Evolutionary conservation across 2,888 invertebrate species (phyloP).

Genomic region (Synanthedon formicaeformis): DNA sequence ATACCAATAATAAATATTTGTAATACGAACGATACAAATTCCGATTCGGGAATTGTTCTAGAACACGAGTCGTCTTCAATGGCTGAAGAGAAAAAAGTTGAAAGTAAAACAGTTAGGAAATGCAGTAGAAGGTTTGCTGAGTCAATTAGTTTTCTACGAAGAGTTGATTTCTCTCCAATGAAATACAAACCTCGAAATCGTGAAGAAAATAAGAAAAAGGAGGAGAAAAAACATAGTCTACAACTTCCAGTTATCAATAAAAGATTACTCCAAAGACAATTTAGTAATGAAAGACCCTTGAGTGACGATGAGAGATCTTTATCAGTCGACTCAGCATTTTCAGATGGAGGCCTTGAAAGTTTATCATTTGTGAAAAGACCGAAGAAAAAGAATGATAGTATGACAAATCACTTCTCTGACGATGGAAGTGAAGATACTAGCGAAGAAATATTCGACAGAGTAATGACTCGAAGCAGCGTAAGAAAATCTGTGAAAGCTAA

Average conservation of each 20-base stretch:
- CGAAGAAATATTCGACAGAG: slow-evolving; percentile 61
- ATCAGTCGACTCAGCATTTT: slow-evolving; percentile 36
- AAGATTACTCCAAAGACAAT: slow-evolving; percentile 32
- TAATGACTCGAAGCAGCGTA: slow-evolving; percentile 58
- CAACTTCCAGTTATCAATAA: slow-evolving; percentile 37
- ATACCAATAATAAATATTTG: slow-evolving; percentile 43
- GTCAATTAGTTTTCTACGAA: slow-evolving; percentile 55
- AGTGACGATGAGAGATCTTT: slow-evolving; percentile 47
- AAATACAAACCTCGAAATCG: slow-evolving; percentile 53
- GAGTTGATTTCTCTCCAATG: slow-evolving; percentile 63
- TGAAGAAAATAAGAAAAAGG: slow-evolving; percentile 45
- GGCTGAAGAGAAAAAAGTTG: slow-evolving; percentile 33
- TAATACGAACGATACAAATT: slow-evolving; percentile 48
- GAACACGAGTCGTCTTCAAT: slow-evolving; percentile 48
- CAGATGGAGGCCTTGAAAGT: slow-evolving; percentile 34
- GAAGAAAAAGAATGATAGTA: slow-evolving; percentile 56
- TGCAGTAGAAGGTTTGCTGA: slow-evolving; percentile 58
- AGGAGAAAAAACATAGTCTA: slow-evolving; percentile 45
- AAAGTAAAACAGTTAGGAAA: slow-evolving; percentile 46
- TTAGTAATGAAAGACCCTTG: slow-evolving; percentile 38
- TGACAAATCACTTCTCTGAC: slow-evolving; percentile 64
- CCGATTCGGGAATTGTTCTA: slow-evolving; percentile 58
- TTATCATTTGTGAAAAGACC: slow-evolving; percentile 42
- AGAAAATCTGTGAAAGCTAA: slow-evolving; percentile 60
- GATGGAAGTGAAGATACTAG: slow-evolving; percentile 64